Evolutionary conservation across 2,113 vertebrate species (phyloP).

Genomic region (Anoplopoma fimbria): DNA sequence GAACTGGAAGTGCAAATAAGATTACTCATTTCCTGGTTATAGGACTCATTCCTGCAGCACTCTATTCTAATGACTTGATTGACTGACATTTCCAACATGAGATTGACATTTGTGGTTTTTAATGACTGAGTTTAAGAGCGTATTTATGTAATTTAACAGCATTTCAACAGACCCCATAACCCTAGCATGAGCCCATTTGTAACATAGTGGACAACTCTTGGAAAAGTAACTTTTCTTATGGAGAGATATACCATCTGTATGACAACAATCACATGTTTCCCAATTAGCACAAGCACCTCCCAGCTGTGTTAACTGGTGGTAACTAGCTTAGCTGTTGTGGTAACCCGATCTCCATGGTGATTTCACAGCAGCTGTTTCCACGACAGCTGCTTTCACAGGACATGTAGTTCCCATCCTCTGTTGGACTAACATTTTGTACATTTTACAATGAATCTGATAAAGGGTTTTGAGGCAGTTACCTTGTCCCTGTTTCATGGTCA

Average conservation of each 20-base stretch:
- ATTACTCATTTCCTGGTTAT: not conserved
- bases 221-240: not conserved
- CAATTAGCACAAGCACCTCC: constrained; percentile 24
- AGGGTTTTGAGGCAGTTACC: not conserved
- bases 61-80: not conserved
- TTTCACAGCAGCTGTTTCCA: constrained; percentile 55
- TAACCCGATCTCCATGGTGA: constrained; percentile 44
- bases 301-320: constrained; percentile 20
- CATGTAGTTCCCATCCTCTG: constrained; percentile 24
- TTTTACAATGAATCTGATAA: constrained; percentile 42
- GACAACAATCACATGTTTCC: not conserved
- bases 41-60: not conserved
- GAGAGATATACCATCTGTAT: not conserved
- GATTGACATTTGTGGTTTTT: not conserved
- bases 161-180: not conserved
- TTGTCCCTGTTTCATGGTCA: not conserved
- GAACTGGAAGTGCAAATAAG: not conserved
- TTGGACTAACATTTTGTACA: constrained; percentile 44
- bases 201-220: not conserved
- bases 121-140: not conserved
- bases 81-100: not conserved
- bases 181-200: not conserved
- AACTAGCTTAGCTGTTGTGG: constrained; percentile 40
- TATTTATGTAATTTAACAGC: not conserved
- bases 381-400: constrained; percentile 42